These are phyloP conservation scores for Heterocephalus glaber DNA, from an alignment of 2,113 vertebrate species.

Conservation along the genomic window DNA sequence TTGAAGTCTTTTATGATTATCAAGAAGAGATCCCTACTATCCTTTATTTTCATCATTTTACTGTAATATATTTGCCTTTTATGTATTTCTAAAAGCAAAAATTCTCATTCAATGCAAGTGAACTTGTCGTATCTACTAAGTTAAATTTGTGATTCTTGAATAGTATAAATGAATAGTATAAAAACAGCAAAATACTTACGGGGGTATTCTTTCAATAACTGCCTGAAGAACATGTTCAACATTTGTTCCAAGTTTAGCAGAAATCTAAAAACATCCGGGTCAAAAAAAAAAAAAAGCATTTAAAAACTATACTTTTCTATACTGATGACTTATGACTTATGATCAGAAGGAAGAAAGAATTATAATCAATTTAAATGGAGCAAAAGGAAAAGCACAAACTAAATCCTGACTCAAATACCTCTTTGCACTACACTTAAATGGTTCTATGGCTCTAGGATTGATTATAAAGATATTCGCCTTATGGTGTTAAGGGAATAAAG, in stretches of 20 bases:
- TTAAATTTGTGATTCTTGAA: neutral
- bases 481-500: neutral
- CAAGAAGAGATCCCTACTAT: neutral
- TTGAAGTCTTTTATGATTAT: neutral
- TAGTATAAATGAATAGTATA: neutral
- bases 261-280: constrained; percentile 88
- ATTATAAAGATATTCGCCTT: neutral
- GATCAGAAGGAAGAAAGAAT: constrained; percentile 9
- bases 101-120: neutral
- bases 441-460: neutral
- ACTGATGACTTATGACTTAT: neutral
- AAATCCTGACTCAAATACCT: neutral
- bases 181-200: constrained; percentile 87
- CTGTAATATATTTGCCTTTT: neutral
- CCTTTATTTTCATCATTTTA: neutral
- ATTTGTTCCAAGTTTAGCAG: constrained; percentile 96
- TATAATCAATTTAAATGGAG: neutral
- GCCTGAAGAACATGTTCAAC: constrained; percentile 92
- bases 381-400: neutral
- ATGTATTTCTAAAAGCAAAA: constrained; percentile 44
- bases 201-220: constrained; percentile 93
- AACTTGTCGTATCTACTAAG: neutral
- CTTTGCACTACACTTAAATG: neutral
- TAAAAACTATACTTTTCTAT: neutral
- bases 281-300: constrained; percentile 56